phyloP scores from a whole-genome alignment of 2,113 vertebrate genomes.

The Suricata suricatta region DNA sequence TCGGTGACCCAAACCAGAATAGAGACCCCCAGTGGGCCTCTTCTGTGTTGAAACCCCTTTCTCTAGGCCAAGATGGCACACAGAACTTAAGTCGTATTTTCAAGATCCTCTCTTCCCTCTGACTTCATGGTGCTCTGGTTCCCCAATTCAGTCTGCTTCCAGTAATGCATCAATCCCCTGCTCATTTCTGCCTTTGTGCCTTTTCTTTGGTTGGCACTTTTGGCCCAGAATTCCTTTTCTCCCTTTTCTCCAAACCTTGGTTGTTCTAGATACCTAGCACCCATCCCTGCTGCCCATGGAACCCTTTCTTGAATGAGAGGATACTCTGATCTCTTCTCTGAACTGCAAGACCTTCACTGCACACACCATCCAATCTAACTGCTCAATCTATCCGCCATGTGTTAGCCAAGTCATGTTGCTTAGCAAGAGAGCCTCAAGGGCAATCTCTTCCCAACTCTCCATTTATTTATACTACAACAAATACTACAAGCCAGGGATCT shows the following conservation, averaged over 20 bases:
- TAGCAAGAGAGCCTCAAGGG: background rate
- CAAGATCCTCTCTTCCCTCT: background rate
- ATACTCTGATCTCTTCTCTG: background rate
- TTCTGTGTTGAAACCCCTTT: background rate
- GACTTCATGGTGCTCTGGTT: background rate
- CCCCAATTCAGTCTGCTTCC: background rate
- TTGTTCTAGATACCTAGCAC: accelerated
- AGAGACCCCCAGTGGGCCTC: too few species aligned
- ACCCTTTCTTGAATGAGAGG: background rate
- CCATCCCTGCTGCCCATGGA: background rate
- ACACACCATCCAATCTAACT: too few species aligned
- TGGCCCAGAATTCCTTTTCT: background rate
- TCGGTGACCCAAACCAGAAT: background rate
- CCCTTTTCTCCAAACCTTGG: background rate
- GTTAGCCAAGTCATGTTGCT: too few species aligned
- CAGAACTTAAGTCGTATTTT: background rate
- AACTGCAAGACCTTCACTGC: background rate
- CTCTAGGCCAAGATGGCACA: background rate
- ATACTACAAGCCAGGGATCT: background rate
- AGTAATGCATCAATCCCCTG: background rate
- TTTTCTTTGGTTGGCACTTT: background rate
- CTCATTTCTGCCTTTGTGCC: background rate
- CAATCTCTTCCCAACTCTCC: background rate
- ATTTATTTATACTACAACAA: background rate
- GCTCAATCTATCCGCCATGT: background rate